Conservation (phyloP, 2,888 invertebrate genomes). For the Trichogramma evanescens region DNA sequence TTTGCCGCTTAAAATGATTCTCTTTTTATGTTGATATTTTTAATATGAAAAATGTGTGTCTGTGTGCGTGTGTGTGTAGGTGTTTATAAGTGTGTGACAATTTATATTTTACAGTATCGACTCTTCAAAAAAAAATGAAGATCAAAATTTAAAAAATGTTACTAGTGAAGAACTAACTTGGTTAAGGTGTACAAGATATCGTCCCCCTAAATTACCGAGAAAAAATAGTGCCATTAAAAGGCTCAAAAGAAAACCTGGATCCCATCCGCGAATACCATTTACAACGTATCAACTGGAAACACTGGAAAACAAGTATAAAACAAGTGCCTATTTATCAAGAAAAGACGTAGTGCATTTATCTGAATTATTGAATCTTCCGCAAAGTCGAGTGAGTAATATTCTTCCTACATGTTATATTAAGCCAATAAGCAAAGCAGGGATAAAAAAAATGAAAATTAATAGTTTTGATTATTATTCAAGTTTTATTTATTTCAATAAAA, state of each 20-base stretch:
- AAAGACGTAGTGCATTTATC: constrained; percentile 62
- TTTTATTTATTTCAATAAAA: constrained; percentile 16
- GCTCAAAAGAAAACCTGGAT: constrained; percentile 35
- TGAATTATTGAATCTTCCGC: constrained; percentile 57
- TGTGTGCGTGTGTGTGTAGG: too few relatives aligned
- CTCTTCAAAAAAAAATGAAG: not conserved
- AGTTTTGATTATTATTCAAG: constrained; percentile 2
- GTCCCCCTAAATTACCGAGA: constrained; percentile 65
- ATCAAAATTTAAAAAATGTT: not conserved
- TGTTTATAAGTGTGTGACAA: not conserved
- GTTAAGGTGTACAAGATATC: constrained; percentile 67
- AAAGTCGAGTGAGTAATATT: constrained; percentile 56
- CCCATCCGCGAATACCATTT: constrained; percentile 60
- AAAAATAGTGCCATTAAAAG: constrained; percentile 41
- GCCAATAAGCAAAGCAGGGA: too few relatives aligned
- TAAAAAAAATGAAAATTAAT: not conserved
- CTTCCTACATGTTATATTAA: not conserved
- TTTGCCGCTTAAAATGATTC: too few relatives aligned
- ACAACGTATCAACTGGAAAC: constrained; percentile 61
- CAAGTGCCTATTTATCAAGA: constrained; percentile 63
- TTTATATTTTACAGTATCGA: not conserved
- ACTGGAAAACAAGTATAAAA: constrained; percentile 62
- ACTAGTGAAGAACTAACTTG: constrained; percentile 45
- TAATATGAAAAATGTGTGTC: too few relatives aligned
- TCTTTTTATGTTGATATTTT: too few relatives aligned